phyloP scores from a whole-genome alignment of 92 coral and sea anemone genomes.

The Parazoanthus darwini region DNA sequence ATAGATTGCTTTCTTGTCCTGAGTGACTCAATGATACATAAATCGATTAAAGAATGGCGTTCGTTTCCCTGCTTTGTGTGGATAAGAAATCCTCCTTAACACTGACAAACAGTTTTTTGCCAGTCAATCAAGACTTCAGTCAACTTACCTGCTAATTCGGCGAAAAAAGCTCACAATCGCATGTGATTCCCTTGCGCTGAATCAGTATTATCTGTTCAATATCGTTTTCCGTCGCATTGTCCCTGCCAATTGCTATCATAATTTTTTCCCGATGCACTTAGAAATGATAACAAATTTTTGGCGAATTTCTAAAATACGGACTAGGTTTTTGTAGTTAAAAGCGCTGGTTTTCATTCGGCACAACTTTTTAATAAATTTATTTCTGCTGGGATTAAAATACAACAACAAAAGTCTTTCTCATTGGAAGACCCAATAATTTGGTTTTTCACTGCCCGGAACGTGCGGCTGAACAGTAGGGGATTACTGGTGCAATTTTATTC shows the following conservation, averaged over 20 bases:
- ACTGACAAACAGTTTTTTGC: not conserved
- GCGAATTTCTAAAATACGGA: not conserved
- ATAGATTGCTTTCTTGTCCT: not conserved
- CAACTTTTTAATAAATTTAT: slow-evolving; percentile 15
- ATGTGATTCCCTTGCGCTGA: not conserved
- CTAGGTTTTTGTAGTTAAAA: not conserved
- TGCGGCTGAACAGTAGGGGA: not conserved
- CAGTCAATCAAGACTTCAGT: not conserved
- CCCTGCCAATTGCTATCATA: not conserved
- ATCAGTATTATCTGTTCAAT: not conserved
- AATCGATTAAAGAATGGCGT: not conserved
- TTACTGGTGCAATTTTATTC: slow-evolving; percentile 4
- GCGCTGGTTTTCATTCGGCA: not conserved
- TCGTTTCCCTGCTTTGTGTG: not conserved
- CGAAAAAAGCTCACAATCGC: not conserved
- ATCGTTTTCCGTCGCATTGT: not conserved
- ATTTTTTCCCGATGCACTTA: not conserved
- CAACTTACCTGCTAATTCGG: not conserved
- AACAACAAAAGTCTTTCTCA: not conserved
- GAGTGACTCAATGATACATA: not conserved
- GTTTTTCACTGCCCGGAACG: not conserved
- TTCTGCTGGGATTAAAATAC: not conserved
- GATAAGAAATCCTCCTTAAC: not conserved
- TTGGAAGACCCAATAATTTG: not conserved
- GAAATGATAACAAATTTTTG: not conserved